Evolutionary conservation across 2,888 invertebrate genomes (phyloP).

Genomic region (Chloromyia formosa): DNA sequence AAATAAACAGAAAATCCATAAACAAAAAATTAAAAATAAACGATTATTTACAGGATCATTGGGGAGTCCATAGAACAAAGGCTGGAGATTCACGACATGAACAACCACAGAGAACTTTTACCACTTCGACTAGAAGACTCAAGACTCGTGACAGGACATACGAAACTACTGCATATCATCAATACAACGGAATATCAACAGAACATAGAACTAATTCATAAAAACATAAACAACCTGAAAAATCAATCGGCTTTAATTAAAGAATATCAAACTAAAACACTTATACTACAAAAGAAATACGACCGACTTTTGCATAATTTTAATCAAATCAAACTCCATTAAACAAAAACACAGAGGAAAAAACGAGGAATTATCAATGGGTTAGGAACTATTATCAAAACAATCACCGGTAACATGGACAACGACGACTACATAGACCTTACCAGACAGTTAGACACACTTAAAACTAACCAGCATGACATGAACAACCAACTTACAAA

Average conservation of each 20-base stretch:
- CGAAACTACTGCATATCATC: background rate
- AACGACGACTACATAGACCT: too few relatives aligned
- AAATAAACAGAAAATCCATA: slow-evolving; percentile 14
- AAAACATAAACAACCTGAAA: too few relatives aligned
- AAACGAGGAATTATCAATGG: slow-evolving; percentile 45
- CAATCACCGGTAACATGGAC: slow-evolving; percentile 46
- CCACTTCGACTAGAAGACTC: background rate
- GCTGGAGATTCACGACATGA: background rate
- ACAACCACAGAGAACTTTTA: background rate
- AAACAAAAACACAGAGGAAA: slow-evolving; percentile 17
- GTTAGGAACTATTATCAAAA: slow-evolving; percentile 33
- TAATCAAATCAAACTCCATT: too few relatives aligned
- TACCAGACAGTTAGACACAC: too few relatives aligned
- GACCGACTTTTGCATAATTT: too few relatives aligned
- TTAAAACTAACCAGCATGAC: too few relatives aligned
- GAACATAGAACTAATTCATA: background rate
- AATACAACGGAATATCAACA: background rate
- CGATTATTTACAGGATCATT: slow-evolving; percentile 4
- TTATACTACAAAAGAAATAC: too few relatives aligned
- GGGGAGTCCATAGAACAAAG: too few relatives aligned
- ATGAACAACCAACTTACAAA: too few relatives aligned
- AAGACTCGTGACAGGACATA: background rate
- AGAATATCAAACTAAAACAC: slow-evolving; percentile 7
- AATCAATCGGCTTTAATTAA: background rate
- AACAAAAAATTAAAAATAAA: background rate